A percentile compares a stretch with the other conserved stretches of the same genome.
Conservation (phyloP, 2,888 invertebrate species). For the Vandiemenella viatica region DNA sequence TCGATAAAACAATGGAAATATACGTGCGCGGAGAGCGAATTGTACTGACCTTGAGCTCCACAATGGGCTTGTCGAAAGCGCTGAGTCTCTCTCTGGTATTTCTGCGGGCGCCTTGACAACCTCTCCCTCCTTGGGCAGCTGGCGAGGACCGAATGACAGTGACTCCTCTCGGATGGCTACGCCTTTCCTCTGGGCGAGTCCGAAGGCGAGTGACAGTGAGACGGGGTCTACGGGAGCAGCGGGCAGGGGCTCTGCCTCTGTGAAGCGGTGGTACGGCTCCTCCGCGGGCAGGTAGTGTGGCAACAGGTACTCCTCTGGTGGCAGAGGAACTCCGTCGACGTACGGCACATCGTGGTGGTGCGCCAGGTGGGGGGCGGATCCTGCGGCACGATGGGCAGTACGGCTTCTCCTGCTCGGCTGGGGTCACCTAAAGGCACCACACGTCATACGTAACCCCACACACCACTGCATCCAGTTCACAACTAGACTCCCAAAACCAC, state of each 20-base stretch:
- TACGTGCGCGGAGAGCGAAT: too few relatives aligned
- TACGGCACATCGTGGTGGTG: background rate
- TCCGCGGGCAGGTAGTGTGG: too few relatives aligned
- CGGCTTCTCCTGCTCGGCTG: background rate
- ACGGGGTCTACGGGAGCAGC: constrained; percentile 7
- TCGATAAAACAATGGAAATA: too few relatives aligned
- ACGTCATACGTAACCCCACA: too few relatives aligned
- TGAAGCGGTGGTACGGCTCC: too few relatives aligned
- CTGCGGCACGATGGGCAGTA: background rate
- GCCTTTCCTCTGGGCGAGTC: background rate
- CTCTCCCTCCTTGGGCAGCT: constrained; percentile 6
- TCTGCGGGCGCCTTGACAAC: background rate
- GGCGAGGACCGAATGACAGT: constrained; percentile 6
- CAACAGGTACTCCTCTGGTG: too few relatives aligned
- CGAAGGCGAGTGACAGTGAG: constrained; percentile 9
- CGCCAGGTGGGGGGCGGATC: background rate
- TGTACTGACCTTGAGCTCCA: constrained; percentile 1
- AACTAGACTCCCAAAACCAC: too few relatives aligned
- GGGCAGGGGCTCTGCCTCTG: background rate
- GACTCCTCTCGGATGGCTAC: constrained; percentile 6
- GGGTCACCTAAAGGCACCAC: too few relatives aligned
- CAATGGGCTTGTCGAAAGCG: constrained; percentile 2
- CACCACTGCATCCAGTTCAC: too few relatives aligned
- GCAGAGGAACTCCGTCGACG: too few relatives aligned
- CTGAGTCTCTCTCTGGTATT: constrained; percentile 2